Percentiles rank a stretch among this genome's conserved stretches.
Evolutionary conservation across 2,888 invertebrate species (phyloP).

Genomic region (Xestia ashworthii): DNA sequence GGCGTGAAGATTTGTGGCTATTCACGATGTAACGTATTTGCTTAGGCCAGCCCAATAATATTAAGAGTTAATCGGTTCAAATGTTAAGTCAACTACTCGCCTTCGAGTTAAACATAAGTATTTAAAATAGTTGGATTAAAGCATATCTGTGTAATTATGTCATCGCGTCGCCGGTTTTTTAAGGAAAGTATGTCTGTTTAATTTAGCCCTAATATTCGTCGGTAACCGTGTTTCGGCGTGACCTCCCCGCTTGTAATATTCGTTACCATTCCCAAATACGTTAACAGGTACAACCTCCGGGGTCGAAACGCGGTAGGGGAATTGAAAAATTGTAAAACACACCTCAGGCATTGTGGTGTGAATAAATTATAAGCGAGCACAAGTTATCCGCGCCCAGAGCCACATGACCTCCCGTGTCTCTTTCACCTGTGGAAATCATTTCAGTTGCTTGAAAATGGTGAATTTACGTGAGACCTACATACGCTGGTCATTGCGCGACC

Average conservation of each 20-base stretch:
- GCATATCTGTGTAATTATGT: constrained; percentile 45
- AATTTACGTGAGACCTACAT: constrained; percentile 75
- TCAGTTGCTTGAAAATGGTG: constrained; percentile 71
- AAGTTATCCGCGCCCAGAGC: constrained; percentile 77
- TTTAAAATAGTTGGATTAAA: constrained; percentile 5
- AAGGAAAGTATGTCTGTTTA: constrained; percentile 45
- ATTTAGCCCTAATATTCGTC: constrained; percentile 67
- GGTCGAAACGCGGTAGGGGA: constrained; percentile 71
- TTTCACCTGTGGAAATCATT: constrained; percentile 67
- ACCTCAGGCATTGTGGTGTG: constrained; percentile 84
- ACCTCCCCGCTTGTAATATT: constrained; percentile 68
- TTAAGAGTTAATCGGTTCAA: constrained; percentile 48
- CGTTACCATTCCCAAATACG: constrained; percentile 70
- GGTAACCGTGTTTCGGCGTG: constrained; percentile 66
- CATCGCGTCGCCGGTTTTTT: constrained; percentile 44
- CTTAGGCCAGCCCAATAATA: constrained; percentile 39
- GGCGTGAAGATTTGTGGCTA: constrained; percentile 30
- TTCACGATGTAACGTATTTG: constrained; percentile 43
- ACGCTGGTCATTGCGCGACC: constrained; percentile 80
- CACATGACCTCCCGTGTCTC: constrained; percentile 73
- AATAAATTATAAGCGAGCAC: constrained; percentile 87
- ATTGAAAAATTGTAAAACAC: constrained; percentile 83
- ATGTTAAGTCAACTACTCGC: constrained; percentile 35
- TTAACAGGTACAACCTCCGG: constrained; percentile 70
- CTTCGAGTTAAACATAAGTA: constrained; percentile 16